These are phyloP conservation scores for Andrena flavipes DNA, from an alignment of 2,888 invertebrate genomes.

Conservation along the genomic window DNA sequence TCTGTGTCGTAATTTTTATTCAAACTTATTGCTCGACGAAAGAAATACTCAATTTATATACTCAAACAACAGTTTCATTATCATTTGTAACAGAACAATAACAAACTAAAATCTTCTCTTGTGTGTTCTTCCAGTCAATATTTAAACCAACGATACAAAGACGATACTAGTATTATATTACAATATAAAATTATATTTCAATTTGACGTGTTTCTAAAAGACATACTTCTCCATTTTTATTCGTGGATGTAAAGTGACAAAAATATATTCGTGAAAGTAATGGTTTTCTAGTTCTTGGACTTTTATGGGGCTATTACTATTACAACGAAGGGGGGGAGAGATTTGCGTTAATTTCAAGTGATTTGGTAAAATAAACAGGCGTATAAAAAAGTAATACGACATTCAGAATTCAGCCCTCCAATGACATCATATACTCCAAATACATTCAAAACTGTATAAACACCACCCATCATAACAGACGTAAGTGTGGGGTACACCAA, in stretches of 20 bases:
- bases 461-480: constrained; percentile 49
- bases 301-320: constrained; percentile 15
- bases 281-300: background rate
- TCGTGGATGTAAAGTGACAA: constrained; percentile 5
- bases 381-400: constrained; percentile 49
- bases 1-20: constrained; percentile 17
- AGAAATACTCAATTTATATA: constrained; percentile 14
- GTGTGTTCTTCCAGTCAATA: constrained; percentile 1
- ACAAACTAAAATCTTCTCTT: constrained; percentile 6
- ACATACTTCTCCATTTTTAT: constrained; percentile 10
- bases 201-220: constrained; percentile 6
- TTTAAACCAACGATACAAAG: constrained; percentile 1
- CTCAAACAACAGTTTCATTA: background rate
- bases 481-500: constrained; percentile 40
- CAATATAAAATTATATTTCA: constrained; percentile 29
- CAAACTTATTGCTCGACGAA: constrained; percentile 7
- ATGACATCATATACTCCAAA: constrained; percentile 62
- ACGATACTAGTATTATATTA: constrained; percentile 5
- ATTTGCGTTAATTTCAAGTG: constrained; percentile 19
- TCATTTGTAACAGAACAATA: constrained; percentile 11
- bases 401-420: constrained; percentile 70
- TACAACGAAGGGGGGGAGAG: background rate
- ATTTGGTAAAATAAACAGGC: constrained; percentile 19
- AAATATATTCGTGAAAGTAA: constrained; percentile 18
- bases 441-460: constrained; percentile 68